A percentile compares a stretch with the other conserved stretches of the same genome.
phyloP scores from a whole-genome alignment of 1,140 invertebrate species.

The Cotesia chilonis region DNA sequence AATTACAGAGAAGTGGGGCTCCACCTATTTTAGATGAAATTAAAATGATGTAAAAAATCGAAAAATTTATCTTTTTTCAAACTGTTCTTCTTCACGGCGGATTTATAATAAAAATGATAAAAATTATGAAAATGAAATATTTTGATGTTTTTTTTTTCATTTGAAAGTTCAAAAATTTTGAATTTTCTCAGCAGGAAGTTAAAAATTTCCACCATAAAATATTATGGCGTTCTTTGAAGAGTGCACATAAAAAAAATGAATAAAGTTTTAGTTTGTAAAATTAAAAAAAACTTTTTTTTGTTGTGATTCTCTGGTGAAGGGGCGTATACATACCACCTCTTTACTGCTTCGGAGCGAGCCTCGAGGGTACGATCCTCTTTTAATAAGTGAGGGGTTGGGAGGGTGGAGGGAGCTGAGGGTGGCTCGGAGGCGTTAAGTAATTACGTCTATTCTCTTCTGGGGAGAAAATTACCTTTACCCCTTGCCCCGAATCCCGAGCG shows the following conservation, averaged over 20 bases:
- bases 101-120: too few relatives aligned
- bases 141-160: too few relatives aligned
- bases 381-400: conserved; percentile 56
- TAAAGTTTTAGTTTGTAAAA: conserved; percentile 4
- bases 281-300: not conserved
- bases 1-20: too few relatives aligned
- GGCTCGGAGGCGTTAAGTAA: conserved; percentile 64
- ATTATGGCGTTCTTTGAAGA: too few relatives aligned
- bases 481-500: conserved; percentile 17
- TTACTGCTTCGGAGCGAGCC: conserved; percentile 45
- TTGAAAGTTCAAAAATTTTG: not conserved
- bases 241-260: not conserved
- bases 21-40: too few relatives aligned
- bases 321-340: conserved; percentile 41
- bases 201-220: too few relatives aligned
- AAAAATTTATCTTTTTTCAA: too few relatives aligned
- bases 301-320: not conserved
- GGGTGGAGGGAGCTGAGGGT: conserved; percentile 39
- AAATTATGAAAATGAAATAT: too few relatives aligned
- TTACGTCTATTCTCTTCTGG: conserved; percentile 66
- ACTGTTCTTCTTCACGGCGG: too few relatives aligned
- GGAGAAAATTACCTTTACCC: conserved; percentile 60
- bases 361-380: conserved; percentile 62
- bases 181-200: not conserved
- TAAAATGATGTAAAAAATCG: too few relatives aligned